Evolutionary conservation across 2,113 vertebrate genomes (phyloP).

Genomic region (Python bivittatus): DNA sequence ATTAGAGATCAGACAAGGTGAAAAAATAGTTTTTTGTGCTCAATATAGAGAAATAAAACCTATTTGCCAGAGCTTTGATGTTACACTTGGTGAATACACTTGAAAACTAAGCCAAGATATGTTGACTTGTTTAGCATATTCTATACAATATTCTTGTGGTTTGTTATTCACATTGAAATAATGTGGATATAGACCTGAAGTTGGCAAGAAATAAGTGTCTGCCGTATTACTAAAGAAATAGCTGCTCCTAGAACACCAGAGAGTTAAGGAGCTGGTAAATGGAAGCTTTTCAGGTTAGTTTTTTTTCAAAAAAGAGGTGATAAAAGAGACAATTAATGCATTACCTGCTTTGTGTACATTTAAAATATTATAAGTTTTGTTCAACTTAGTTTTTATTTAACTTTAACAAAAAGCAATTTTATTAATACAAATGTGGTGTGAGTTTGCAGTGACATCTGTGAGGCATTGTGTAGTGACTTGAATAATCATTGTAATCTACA

Average conservation of each 20-base stretch:
- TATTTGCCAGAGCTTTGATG: neutral
- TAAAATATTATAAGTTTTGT: neutral
- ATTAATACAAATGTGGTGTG: neutral
- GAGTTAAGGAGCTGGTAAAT: neutral
- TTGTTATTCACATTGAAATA: constrained; percentile 25
- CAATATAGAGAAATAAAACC: neutral
- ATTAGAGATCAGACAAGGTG: neutral
- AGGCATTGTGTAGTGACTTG: neutral
- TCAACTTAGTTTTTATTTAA: neutral
- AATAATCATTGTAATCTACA: neutral
- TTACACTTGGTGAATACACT: neutral
- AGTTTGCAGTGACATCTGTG: neutral
- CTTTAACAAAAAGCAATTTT: neutral
- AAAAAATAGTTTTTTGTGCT: neutral
- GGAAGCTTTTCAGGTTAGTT: neutral
- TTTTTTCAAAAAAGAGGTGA: neutral
- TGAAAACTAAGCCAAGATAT: constrained; percentile 5
- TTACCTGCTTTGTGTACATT: constrained; percentile 1
- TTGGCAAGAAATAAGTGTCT: neutral
- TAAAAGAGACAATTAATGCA: constrained; percentile 12
- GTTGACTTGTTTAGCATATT: constrained; percentile 15
- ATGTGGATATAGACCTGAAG: neutral
- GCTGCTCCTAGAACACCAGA: neutral
- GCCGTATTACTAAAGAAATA: neutral
- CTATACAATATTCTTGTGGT: constrained; percentile 1